Base-by-base conservation (phyloP, 1,140 invertebrate species). In the Drosophila melanica region DNA sequence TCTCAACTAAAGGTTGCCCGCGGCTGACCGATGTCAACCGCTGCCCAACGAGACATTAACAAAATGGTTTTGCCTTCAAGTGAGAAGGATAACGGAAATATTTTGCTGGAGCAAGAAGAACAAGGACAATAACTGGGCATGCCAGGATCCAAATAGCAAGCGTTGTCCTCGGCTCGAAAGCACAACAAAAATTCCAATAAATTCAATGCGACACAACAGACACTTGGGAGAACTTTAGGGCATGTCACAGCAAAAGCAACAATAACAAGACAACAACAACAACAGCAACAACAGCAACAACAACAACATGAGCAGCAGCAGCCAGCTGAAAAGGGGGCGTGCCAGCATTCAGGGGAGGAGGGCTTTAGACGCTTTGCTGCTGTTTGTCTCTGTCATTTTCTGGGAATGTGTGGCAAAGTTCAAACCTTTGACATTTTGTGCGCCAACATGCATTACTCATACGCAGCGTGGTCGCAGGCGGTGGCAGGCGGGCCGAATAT, bases 191-290 rank as follows among this genome's bases (percentile, higher is more conserved):
- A 84, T 89, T 79, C 84, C 84, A 89, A 89, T 89, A 89, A 89
- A 89, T 89, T 89, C 84, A 90, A 89, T 89, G 84, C 84, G 84
- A 89, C 84, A 89, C 79, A 89, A 67, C 84, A 84, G 84, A 77
- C 84, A 89, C 84, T 84, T 89, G 84, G 84, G 84, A 89, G 73
- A 80, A 84, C 79, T 87, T 87, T 87, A 51, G 81, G 82, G 71
- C 81, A 86, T 86, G 81, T 87, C 82, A 86, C 63, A 85, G 79
- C 74, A 86, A 53, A 33, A 54, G 44, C 54, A 75, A 20, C 55
- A 54, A 20, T 60, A 55, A 20, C 16, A 63, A 27, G 3, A 27
- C 39, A 33, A 33, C 30, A 33, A 86, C 63, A 85, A 75, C 74
- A 86, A 53, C 42, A 54, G 41, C 53, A 75, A 86, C 59, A 85